Evolutionary conservation across 2,113 vertebrate genomes (phyloP).

Genomic region (Strix uralensis): DNA sequence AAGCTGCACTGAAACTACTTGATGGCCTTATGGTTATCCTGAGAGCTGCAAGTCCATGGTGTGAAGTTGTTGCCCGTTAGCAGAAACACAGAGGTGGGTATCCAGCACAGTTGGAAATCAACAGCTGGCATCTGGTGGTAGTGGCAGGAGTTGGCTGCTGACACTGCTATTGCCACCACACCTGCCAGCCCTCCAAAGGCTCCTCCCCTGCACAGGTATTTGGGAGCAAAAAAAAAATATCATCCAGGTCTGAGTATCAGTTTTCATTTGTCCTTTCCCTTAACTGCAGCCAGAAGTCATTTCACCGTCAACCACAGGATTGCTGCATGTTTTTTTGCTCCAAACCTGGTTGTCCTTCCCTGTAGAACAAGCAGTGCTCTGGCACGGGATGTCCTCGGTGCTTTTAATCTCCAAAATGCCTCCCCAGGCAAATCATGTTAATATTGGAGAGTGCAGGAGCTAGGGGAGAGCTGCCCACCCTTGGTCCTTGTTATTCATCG

Average conservation of each 20-base stretch:
- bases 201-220: fast-evolving
- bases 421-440: not conserved
- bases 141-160: not conserved
- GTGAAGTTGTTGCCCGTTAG: not conserved
- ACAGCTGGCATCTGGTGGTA: fast-evolving
- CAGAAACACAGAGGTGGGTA: not conserved
- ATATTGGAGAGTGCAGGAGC: constrained; percentile 18
- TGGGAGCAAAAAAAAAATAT: not conserved
- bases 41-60: fast-evolving
- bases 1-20: not conserved
- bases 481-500: fast-evolving
- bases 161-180: fast-evolving
- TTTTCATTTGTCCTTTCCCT: not conserved
- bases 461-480: not conserved
- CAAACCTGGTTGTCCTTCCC: not conserved
- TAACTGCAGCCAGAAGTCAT: not conserved
- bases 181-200: not conserved
- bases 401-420: constrained; percentile 39
- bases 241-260: fast-evolving
- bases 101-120: not conserved
- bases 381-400: fast-evolving
- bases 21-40: fast-evolving
- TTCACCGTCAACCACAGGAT: not conserved
- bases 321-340: fast-evolving
- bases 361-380: not conserved